Conservation (phyloP, 2,888 invertebrate genomes). For the Himalopsyche anomala region DNA sequence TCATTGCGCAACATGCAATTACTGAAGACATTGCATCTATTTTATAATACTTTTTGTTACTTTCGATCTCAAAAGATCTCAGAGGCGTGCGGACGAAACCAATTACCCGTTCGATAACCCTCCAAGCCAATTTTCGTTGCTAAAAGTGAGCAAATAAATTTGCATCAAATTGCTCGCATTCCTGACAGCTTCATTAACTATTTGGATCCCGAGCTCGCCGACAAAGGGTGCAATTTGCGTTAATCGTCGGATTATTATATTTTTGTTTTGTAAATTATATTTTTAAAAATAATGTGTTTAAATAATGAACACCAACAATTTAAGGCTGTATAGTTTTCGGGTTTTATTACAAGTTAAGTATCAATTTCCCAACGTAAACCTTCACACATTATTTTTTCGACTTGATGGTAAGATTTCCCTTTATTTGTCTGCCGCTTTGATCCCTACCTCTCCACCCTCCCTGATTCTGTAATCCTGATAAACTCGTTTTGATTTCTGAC, state of each 20-base stretch:
- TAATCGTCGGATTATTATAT: neutral
- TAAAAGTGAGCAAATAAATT: conserved; percentile 32
- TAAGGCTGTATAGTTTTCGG: too few relatives aligned
- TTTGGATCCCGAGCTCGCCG: conserved; percentile 2
- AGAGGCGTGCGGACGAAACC: conserved; percentile 24
- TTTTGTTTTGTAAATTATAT: neutral
- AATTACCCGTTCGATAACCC: conserved; percentile 16
- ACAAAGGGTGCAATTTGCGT: conserved; percentile 2
- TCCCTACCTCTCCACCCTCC: too few relatives aligned
- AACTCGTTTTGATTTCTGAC: too few relatives aligned
- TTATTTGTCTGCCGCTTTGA: too few relatives aligned
- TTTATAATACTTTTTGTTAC: conserved; percentile 17
- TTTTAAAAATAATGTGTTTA: too few relatives aligned
- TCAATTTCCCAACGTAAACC: too few relatives aligned
- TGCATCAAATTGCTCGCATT: conserved; percentile 49
- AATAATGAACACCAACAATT: too few relatives aligned
- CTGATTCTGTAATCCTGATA: too few relatives aligned
- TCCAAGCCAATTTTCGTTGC: conserved; percentile 26
- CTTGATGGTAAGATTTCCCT: too few relatives aligned
- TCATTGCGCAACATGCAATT: neutral
- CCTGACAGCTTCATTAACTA: conserved; percentile 14
- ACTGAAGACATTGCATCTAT: conserved; percentile 4
- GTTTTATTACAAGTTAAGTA: too few relatives aligned
- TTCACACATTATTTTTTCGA: too few relatives aligned
- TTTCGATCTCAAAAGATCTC: conserved; percentile 22